These are phyloP conservation scores for Eurytoma californica DNA, from an alignment of 2,888 invertebrate species.

Conservation along the genomic window DNA sequence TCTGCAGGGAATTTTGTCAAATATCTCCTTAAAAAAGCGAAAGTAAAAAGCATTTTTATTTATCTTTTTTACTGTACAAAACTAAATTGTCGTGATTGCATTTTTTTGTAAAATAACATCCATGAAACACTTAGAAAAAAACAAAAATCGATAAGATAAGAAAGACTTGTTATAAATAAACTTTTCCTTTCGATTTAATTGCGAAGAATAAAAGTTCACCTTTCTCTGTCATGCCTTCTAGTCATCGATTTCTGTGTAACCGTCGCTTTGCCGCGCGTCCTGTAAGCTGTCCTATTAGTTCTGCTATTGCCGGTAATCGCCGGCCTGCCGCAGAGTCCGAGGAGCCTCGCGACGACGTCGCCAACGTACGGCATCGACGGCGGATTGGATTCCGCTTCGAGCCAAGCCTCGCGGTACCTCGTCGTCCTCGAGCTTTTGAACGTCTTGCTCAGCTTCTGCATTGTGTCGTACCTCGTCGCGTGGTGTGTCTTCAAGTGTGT, in stretches of 20 bases:
- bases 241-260: neutral
- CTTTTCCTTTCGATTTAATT: neutral
- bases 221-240: neutral
- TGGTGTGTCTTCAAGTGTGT: conserved; percentile 76
- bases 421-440: conserved; percentile 74
- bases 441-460: conserved; percentile 75
- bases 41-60: too few species aligned
- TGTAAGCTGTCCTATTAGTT: neutral
- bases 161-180: too few species aligned
- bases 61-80: too few species aligned
- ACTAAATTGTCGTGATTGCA: neutral
- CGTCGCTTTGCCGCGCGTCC: neutral
- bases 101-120: neutral
- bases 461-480: conserved; percentile 76
- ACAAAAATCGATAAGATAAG: too few species aligned
- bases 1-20: too few species aligned
- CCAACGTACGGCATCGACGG: conserved; percentile 76
- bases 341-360: conserved; percentile 74
- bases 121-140: neutral
- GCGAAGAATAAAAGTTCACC: neutral
- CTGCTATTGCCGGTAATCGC: neutral
- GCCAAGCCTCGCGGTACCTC: conserved; percentile 74
- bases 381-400: conserved; percentile 69
- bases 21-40: too few species aligned
- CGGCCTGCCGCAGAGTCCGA: conserved; percentile 56